Conservation (phyloP, 37 sponge, comb jelly and placozoan species). For the Oscarella lobularis region DNA sequence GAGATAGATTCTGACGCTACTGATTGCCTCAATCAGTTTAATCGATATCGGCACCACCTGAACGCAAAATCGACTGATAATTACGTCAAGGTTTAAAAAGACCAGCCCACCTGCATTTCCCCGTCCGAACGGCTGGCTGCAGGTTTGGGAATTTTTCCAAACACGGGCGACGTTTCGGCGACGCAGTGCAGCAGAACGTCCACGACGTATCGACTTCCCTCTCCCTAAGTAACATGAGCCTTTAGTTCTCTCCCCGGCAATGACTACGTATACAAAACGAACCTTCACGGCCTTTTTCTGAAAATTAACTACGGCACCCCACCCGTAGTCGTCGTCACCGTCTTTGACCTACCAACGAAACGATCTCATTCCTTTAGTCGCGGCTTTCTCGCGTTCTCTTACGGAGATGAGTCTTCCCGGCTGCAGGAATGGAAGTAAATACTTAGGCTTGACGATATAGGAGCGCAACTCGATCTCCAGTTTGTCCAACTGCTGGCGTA, state of each 20-base stretch:
- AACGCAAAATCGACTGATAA: background rate
- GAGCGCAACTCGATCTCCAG: conserved; percentile 59
- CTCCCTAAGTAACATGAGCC: background rate
- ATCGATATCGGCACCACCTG: conserved; percentile 79
- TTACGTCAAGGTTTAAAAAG: background rate
- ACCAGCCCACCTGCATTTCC: conserved; percentile 52
- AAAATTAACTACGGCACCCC: conserved; percentile 92
- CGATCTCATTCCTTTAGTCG: no score
- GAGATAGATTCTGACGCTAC: conserved; percentile 72
- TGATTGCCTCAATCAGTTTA: conserved; percentile 50
- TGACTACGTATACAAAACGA: background rate
- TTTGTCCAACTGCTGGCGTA: conserved; percentile 70
- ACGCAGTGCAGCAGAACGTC: conserved; percentile 79
- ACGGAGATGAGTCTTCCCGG: conserved; percentile 84
- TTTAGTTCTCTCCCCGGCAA: background rate
- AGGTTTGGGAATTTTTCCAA: conserved; percentile 63
- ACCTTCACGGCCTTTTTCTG: conserved; percentile 80
- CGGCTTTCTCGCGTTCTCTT: background rate
- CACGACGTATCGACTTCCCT: conserved; percentile 28
- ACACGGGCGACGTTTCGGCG: conserved; percentile 30
- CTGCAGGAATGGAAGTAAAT: conserved; percentile 86
- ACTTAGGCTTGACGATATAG: conserved; percentile 59
- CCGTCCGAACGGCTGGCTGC: conserved; percentile 60
- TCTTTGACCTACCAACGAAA: conserved; percentile 16
- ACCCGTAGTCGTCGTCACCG: conserved; percentile 86